Evolutionary conservation across 2,888 invertebrate species (phyloP).

Genomic region (Ectobius pallidus): DNA sequence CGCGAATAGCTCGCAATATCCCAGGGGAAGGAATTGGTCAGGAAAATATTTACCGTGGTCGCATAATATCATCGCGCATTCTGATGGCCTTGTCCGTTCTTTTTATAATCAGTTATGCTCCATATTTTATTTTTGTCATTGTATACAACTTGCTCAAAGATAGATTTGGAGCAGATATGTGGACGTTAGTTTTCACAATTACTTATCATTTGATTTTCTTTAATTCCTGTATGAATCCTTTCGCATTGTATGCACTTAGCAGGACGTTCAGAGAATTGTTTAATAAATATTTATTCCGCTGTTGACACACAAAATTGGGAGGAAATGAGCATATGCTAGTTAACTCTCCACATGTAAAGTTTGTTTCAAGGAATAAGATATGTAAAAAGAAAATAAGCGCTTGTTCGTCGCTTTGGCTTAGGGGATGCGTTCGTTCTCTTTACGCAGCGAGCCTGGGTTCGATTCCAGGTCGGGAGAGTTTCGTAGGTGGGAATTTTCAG

Average conservation of each 20-base stretch:
- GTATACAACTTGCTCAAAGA: neutral
- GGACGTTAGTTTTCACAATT: neutral
- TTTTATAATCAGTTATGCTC: neutral
- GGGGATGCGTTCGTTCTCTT: too few species aligned
- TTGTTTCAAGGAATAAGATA: too few species aligned
- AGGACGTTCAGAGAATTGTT: neutral
- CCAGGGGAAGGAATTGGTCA: neutral
- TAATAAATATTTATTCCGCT: neutral
- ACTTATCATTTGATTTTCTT: neutral
- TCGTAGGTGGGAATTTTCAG: too few species aligned
- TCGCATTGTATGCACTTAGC: neutral
- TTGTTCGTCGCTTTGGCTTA: too few species aligned
- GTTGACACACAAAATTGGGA: too few species aligned
- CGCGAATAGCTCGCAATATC: neutral
- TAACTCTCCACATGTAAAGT: too few species aligned
- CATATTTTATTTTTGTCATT: neutral
- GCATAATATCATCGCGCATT: neutral
- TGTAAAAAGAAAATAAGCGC: too few species aligned
- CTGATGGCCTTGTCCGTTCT: neutral
- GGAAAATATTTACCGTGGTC: neutral
- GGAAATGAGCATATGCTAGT: too few species aligned
- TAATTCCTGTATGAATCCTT: neutral
- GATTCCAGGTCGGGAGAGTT: too few species aligned
- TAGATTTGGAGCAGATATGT: too few species aligned
- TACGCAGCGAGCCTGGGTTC: too few species aligned